Evolutionary conservation across 2,113 vertebrate species (phyloP), one percentile per base, ranked within the genome.

Genomic region (Entelurus aequoreus): DNA sequence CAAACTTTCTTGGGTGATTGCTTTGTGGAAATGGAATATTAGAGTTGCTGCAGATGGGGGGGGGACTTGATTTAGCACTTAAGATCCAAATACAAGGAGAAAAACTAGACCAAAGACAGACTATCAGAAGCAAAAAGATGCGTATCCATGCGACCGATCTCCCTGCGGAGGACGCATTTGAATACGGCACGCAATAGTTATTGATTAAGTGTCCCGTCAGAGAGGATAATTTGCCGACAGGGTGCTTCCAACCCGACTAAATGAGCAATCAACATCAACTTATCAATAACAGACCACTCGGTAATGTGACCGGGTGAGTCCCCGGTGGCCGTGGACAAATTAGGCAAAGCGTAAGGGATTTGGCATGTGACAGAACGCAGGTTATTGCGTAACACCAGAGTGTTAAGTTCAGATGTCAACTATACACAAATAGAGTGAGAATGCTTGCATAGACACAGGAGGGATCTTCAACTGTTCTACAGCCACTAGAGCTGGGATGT

Each of bases 1-100:
- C 57, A 62, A 80, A 84, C 81, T 84, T 88, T 44, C 73, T 82
- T 72, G 65, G 35, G 75, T 79, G 80, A 84, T 88, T 83, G 84
- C 86, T 84, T 86, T 78, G 83, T 80, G 84, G 81, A 85, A 85
- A 85, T 86, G 71, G 84, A 86, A 84, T 79, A 85, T 85, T 84
- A 85, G 80, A 82, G 77, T 83, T 79, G 82, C 74, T 21, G 69
- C 42, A 63, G 70, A 74, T 71, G 19, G 19, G 28, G 72, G 72
- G 66, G 68, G 62, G 64, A 68, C 66, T 78, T 51, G 60, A 77
- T 72, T 48, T 51, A 72, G 76, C 79, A 79, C 66, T 82, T 82
- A 52, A 56, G 68, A 75, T 68, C 69, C 71, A 71, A 75, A 88
- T 81, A 76, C 77, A 71, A 69, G 56, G 63, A 71, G 62, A 50